phyloP scores from a whole-genome alignment of 1,140 invertebrate species.

The Macrobrachium nipponense region DNA sequence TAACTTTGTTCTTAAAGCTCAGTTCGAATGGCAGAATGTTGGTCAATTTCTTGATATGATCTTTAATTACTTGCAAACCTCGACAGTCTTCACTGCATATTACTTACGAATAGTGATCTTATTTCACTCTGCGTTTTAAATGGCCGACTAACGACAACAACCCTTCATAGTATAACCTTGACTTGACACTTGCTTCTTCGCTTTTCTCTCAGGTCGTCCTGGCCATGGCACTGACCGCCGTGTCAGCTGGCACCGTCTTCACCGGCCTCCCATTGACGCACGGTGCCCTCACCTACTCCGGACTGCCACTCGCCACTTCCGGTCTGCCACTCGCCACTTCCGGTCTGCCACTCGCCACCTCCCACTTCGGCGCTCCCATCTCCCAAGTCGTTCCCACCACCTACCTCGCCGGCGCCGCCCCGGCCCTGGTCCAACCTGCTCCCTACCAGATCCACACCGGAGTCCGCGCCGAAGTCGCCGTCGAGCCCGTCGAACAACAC shows the following conservation, averaged over 20 bases:
- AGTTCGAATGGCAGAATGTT: too few relatives aligned
- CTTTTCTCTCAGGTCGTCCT: conserved; percentile 14
- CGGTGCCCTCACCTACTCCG: too few relatives aligned
- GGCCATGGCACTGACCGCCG: conserved; percentile 10
- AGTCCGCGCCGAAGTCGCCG: conserved; percentile 19
- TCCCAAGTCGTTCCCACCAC: background rate
- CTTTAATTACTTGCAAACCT: too few relatives aligned
- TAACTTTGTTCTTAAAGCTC: too few relatives aligned
- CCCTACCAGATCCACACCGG: conserved; percentile 30
- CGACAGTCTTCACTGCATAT: too few relatives aligned
- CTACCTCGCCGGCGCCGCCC: background rate
- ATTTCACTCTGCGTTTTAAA: too few relatives aligned
- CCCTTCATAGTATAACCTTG: too few relatives aligned
- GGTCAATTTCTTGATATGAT: too few relatives aligned
- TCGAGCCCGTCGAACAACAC: conserved; percentile 37
- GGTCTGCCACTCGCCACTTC: background rate
- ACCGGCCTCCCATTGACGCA: background rate
- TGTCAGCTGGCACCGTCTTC: conserved; percentile 6
- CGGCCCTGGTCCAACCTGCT: conserved; percentile 13
- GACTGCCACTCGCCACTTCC: background rate
- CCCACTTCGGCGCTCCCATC: background rate
- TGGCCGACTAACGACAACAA: too few relatives aligned
- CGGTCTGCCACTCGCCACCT: background rate
- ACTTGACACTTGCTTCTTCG: background rate
- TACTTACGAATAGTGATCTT: too few relatives aligned